These are phyloP conservation scores for Drosophila sp. DNA, from an alignment of 1,140 invertebrate species.

Conservation along the genomic window DNA sequence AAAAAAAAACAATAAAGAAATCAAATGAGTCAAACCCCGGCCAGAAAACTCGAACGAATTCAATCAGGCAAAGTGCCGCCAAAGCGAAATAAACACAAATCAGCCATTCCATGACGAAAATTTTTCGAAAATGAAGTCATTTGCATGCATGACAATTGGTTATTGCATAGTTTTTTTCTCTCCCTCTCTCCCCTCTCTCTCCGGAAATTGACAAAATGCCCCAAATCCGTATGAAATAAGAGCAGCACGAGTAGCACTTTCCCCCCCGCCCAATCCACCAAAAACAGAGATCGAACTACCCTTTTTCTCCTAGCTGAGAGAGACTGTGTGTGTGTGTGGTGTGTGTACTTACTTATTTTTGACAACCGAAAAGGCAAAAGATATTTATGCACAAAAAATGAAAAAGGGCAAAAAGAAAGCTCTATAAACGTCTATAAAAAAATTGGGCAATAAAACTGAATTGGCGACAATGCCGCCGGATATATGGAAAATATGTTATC, in stretches of 20 bases:
- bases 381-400: conserved; percentile 54
- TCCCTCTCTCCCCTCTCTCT: not conserved
- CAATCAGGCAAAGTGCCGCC: conserved; percentile 72
- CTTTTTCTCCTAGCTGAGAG: conserved; percentile 34
- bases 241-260: not conserved
- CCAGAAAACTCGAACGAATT: conserved; percentile 52
- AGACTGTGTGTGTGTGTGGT: conserved; percentile 17
- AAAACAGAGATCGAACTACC: conserved; percentile 65
- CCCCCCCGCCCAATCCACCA: not conserved
- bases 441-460: conserved; percentile 71
- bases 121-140: conserved; percentile 75
- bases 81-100: conserved; percentile 20
- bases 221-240: conserved; percentile 18
- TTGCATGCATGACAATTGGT: conserved; percentile 82
- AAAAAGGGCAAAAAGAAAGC: conserved; percentile 53
- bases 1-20: conserved; percentile 47
- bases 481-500: conserved; percentile 77
- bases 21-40: conserved; percentile 40
- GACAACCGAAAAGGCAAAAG: conserved; percentile 29
- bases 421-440: conserved; percentile 79
- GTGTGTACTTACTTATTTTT: conserved; percentile 10
- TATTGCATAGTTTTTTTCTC: conserved; percentile 75
- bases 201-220: conserved; percentile 68
- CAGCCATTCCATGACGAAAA: conserved; percentile 36
- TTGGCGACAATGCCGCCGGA: conserved; percentile 76